Conservation (phyloP, 2,888 invertebrate genomes). For the Trichogramma evanescens region DNA sequence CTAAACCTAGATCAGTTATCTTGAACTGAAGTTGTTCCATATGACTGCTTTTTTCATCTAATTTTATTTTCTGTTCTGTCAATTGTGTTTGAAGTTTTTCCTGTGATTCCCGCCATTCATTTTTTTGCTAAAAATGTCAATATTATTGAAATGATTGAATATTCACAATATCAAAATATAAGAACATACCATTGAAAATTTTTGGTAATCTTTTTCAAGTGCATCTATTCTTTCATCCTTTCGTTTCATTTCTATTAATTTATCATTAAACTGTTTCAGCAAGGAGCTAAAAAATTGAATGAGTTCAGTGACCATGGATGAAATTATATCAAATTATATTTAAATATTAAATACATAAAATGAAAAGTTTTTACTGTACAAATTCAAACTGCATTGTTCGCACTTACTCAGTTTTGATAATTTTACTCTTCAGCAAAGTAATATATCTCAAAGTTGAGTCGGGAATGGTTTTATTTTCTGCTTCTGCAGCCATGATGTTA, state of each 20-base stretch:
- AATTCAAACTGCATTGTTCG: too few relatives aligned
- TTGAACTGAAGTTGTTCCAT: constrained; percentile 34
- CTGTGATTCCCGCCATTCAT: constrained; percentile 23
- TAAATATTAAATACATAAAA: too few relatives aligned
- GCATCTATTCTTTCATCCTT: neutral
- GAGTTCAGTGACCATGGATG: too few relatives aligned
- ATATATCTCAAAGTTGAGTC: too few relatives aligned
- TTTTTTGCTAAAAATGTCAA: constrained; percentile 24
- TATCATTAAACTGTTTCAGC: constrained; percentile 33
- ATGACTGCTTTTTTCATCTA: constrained; percentile 30
- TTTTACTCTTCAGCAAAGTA: too few relatives aligned
- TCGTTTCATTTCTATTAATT: constrained; percentile 32
- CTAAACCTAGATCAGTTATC: constrained; percentile 29
- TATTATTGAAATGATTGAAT: neutral
- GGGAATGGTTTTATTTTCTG: too few relatives aligned
- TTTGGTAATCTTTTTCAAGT: neutral
- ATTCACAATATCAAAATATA: neutral
- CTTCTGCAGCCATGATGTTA: too few relatives aligned
- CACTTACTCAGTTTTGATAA: too few relatives aligned
- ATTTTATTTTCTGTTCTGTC: constrained; percentile 21
- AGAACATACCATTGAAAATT: constrained; percentile 29
- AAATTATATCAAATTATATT: too few relatives aligned
- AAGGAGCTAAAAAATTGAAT: constrained; percentile 28
- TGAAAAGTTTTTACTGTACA: too few relatives aligned
- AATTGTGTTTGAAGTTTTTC: constrained; percentile 9